Conservation (phyloP, 2,797 vertebrate species). For the Agapornis canus region DNA sequence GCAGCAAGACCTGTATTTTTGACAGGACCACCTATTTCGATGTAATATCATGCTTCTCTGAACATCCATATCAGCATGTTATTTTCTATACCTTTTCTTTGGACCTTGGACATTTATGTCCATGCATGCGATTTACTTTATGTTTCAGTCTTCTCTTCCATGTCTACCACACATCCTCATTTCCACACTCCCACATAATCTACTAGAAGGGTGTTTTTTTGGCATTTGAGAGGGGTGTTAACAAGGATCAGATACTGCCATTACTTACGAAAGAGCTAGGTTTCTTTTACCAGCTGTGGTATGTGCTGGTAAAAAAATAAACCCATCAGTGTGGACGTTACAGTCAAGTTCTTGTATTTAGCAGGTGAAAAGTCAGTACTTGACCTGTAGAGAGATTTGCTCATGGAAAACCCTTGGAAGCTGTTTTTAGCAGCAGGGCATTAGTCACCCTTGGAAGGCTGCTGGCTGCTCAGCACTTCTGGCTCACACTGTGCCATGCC, state of each 20-base stretch:
- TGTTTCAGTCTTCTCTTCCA: neutral
- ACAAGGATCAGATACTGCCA: conserved; percentile 47
- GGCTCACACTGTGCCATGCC: neutral
- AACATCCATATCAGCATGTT: neutral
- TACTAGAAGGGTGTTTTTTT: conserved; percentile 12
- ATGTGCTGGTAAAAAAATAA: neutral
- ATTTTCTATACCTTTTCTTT: neutral
- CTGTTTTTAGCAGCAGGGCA: conserved; percentile 56
- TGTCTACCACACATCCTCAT: neutral
- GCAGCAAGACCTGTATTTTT: neutral
- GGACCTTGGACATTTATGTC: neutral
- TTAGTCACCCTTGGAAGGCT: conserved; percentile 61
- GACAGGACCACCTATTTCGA: neutral
- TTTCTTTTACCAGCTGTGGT: neutral
- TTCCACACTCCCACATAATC: neutral
- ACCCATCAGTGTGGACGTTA: neutral
- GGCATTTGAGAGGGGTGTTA: neutral
- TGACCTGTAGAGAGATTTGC: neutral
- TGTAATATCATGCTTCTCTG: neutral
- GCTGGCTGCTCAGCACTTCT: neutral
- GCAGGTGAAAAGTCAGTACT: conserved; percentile 32
- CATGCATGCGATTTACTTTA: neutral
- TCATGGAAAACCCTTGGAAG: conserved; percentile 65
- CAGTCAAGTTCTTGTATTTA: conserved; percentile 24
- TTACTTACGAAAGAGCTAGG: neutral